Percentiles rank a stretch among this genome's conserved stretches.
Evolutionary conservation across 2,797 vertebrate species (phyloP).

Genomic region (Eulemur rubriventer): DNA sequence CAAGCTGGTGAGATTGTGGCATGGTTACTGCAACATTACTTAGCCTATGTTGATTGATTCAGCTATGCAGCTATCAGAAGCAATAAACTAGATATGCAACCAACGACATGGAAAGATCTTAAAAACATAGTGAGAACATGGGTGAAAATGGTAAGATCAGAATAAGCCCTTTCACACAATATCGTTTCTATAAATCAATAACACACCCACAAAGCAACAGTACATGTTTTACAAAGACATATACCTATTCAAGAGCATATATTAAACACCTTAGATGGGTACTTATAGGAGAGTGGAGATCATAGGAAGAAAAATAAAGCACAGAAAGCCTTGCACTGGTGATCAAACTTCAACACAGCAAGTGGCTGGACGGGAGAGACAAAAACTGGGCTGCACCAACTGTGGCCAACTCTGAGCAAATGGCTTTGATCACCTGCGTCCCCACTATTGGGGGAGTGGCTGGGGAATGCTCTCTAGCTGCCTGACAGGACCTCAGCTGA

Average conservation of each 20-base stretch:
- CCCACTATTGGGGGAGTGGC: accelerated
- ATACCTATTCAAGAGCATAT: neutral
- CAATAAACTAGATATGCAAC: neutral
- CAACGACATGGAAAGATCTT: neutral
- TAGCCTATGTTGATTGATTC: neutral
- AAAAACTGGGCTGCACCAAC: neutral
- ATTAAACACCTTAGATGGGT: neutral
- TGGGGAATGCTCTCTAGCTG: neutral
- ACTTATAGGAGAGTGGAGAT: neutral
- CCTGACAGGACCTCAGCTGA: neutral
- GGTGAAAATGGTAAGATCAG: neutral
- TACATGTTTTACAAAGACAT: neutral
- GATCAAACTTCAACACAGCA: neutral
- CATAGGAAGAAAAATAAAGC: neutral
- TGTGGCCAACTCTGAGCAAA: neutral
- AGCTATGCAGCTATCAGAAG: neutral
- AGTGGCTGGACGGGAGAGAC: neutral
- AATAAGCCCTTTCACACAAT: neutral
- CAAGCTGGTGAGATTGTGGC: neutral
- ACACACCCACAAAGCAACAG: neutral
- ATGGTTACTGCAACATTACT: neutral
- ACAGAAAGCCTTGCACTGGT: neutral
- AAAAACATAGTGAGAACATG: neutral
- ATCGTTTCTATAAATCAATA: neutral
- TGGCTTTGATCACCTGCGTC: neutral